Conservation (phyloP, 2,888 invertebrate species). For the Pammene aurita region DNA sequence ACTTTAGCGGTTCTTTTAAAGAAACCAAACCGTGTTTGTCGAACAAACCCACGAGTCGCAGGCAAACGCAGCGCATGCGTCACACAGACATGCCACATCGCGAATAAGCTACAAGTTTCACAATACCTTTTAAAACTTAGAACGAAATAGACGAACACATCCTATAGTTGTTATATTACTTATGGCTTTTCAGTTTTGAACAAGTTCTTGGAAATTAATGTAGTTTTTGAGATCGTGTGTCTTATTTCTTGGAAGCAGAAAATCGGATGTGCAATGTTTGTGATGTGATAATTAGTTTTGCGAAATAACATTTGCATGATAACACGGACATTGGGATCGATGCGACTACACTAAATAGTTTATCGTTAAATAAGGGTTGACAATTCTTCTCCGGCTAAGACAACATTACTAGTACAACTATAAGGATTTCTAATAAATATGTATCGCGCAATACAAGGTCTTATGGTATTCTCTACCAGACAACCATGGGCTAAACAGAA, state of each 20-base stretch:
- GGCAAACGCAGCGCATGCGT: constrained; percentile 37
- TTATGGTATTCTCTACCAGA: no score
- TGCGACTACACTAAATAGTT: no score
- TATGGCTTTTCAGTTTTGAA: neutral
- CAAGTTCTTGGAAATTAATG: neutral
- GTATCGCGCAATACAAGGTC: no score
- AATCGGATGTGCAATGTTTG: constrained; percentile 9
- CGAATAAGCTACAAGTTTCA: constrained; percentile 41
- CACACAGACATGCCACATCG: constrained; percentile 32
- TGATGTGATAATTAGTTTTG: constrained; percentile 5
- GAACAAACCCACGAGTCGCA: constrained; percentile 30
- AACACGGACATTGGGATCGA: neutral
- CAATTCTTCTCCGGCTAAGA: no score
- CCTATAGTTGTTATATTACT: neutral
- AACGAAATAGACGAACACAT: neutral
- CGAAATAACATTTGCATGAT: constrained; percentile 1
- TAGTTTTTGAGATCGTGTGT: neutral
- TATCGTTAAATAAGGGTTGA: no score
- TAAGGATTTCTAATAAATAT: no score
- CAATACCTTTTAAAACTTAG: neutral
- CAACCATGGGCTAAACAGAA: no score
- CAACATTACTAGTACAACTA: no score
- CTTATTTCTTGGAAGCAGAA: constrained; percentile 12
- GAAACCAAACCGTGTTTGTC: constrained; percentile 36
- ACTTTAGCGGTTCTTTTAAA: constrained; percentile 29